These are phyloP conservation scores for Tridacna crocea DNA, from an alignment of 2,888 invertebrate species.

Conservation along the genomic window DNA sequence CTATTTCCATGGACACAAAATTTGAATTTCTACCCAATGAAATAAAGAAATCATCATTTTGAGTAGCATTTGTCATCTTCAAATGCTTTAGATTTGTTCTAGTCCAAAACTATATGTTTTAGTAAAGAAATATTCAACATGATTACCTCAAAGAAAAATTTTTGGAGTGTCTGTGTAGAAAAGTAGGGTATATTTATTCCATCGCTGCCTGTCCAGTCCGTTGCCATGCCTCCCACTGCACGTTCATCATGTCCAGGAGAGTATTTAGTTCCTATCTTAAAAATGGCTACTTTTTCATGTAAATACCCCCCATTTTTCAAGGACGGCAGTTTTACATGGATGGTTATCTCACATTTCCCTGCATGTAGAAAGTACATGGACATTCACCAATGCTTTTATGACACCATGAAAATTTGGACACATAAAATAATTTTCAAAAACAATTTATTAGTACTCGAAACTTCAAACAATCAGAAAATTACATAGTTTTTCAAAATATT, in stretches of 20 bases:
- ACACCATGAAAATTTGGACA: too few relatives aligned
- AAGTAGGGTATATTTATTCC: slow-evolving; percentile 58
- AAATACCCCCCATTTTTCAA: slow-evolving; percentile 41
- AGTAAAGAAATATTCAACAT: neutral
- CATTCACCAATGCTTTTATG: neutral
- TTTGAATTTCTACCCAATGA: too few relatives aligned
- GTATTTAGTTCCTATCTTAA: slow-evolving; percentile 44
- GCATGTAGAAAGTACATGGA: neutral
- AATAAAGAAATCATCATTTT: neutral
- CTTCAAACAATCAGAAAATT: too few relatives aligned
- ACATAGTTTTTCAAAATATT: too few relatives aligned
- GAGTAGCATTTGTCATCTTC: neutral
- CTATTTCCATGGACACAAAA: too few relatives aligned
- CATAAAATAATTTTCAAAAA: too few relatives aligned
- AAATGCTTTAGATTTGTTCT: neutral
- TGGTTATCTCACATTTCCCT: slow-evolving; percentile 32
- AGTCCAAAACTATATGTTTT: neutral
- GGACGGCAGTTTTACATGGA: slow-evolving; percentile 41
- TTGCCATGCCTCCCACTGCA: slow-evolving; percentile 47
- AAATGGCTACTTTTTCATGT: slow-evolving; percentile 30
- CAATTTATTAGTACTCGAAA: too few relatives aligned
- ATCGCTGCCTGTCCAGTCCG: slow-evolving; percentile 41
- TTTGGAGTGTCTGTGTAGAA: slow-evolving; percentile 30
- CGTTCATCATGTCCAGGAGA: slow-evolving; percentile 43
- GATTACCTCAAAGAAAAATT: slow-evolving; percentile 45